These are phyloP conservation scores for Crocallis elinguaria DNA, from an alignment of 2,888 invertebrate species.

Conservation along the genomic window DNA sequence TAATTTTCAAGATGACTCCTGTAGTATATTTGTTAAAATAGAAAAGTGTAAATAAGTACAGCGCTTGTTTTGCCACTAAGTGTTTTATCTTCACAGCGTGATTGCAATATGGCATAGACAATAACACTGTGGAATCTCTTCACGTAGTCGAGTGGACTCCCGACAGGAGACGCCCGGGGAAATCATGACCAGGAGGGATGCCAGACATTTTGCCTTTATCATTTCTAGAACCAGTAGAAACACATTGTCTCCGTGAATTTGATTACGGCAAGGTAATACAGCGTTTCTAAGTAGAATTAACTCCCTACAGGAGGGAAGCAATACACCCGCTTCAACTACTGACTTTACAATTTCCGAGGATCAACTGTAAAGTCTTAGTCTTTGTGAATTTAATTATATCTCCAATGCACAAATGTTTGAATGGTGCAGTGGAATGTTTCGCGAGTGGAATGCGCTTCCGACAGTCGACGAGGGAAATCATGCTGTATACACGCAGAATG, in stretches of 20 bases:
- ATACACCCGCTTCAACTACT: conserved; percentile 43
- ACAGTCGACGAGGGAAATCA: neutral
- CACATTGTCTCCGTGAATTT: neutral
- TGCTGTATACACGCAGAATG: too few species aligned
- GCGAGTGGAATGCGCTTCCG: neutral
- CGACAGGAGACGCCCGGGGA: conserved; percentile 8
- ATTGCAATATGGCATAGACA: neutral
- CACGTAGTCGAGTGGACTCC: conserved; percentile 11
- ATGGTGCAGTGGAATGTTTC: neutral
- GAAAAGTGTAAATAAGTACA: too few species aligned
- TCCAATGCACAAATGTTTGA: too few species aligned
- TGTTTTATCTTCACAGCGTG: neutral
- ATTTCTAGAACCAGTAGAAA: neutral
- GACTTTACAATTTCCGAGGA: neutral
- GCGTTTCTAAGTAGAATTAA: neutral
- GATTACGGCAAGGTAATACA: neutral
- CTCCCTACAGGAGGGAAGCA: conserved; percentile 1
- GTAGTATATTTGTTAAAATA: too few species aligned
- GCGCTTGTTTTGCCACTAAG: too few species aligned
- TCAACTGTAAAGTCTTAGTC: neutral
- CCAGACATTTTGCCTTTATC: neutral
- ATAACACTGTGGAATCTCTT: neutral
- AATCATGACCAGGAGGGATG: conserved; percentile 1
- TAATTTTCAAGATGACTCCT: too few species aligned
- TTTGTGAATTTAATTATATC: neutral